A percentile compares a stretch with the other conserved stretches of the same genome.
Conservation (phyloP, 64 coral and sea anemone species). For the Anthopleura sola region DNA sequence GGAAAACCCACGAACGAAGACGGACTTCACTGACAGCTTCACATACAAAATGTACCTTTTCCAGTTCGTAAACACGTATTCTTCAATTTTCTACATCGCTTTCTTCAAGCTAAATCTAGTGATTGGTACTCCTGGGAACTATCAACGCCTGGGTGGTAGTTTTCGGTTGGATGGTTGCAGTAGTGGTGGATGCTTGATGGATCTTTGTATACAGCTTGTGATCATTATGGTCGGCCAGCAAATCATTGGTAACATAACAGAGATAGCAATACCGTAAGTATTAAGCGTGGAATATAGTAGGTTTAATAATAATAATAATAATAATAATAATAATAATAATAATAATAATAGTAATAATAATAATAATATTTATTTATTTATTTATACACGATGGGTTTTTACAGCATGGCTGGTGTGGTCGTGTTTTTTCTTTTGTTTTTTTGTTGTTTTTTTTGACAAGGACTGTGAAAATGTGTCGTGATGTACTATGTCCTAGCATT, state of each 20-base stretch:
- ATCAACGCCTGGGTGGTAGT: constrained; percentile 54
- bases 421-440: too few species aligned
- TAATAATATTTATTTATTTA: too few species aligned
- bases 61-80: constrained; percentile 98
- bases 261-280: constrained; percentile 92
- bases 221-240: constrained; percentile 96
- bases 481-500: too few species aligned
- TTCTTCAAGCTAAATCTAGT: constrained; percentile 86
- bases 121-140: constrained; percentile 87
- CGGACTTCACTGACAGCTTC: constrained; percentile 90
- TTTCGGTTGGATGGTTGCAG: constrained; percentile 71
- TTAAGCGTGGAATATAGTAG: not conserved
- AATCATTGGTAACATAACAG: constrained; percentile 81
- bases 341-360: too few species aligned
- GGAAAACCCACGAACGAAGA: constrained; percentile 94
- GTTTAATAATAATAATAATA: not conserved
- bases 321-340: too few species aligned
- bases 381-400: too few species aligned
- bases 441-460: too few species aligned
- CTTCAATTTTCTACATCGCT: constrained; percentile 93
- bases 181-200: constrained; percentile 64
- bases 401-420: too few species aligned
- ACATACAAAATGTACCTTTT: constrained; percentile 98
- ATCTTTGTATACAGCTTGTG: constrained; percentile 81
- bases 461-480: too few species aligned